Evolutionary conservation across 1,140 invertebrate genomes (phyloP).

Genomic region (Linepithema humile): DNA sequence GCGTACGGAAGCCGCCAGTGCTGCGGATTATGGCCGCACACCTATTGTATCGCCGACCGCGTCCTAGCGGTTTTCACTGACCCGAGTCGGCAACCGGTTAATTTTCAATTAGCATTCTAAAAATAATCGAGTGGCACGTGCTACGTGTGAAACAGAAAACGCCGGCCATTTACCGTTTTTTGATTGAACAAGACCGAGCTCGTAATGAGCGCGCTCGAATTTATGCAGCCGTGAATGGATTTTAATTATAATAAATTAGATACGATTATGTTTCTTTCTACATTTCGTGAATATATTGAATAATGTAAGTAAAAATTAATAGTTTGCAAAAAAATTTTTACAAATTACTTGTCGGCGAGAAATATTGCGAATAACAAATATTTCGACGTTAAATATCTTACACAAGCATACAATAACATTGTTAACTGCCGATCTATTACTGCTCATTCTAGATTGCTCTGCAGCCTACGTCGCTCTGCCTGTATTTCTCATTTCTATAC

Average conservation of each 20-base stretch:
- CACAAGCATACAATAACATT: constrained; percentile 17
- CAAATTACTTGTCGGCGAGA: not conserved
- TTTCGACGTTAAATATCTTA: constrained; percentile 8
- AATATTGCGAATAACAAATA: not conserved
- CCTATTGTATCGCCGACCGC: constrained; percentile 61
- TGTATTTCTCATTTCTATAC: not conserved
- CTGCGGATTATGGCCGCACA: constrained; percentile 58
- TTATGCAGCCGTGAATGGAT: not conserved
- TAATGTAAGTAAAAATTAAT: not conserved
- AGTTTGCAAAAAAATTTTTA: not conserved
- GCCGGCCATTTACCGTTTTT: not conserved
- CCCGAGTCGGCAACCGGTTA: constrained; percentile 45
- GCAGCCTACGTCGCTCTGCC: not conserved
- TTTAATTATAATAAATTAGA: not conserved
- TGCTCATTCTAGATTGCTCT: constrained; percentile 8
- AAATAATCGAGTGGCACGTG: constrained; percentile 21
- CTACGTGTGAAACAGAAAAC: not conserved
- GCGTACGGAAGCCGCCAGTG: constrained; percentile 61
- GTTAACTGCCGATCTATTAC: constrained; percentile 13
- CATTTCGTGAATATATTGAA: not conserved
- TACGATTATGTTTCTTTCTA: not conserved
- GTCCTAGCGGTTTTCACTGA: constrained; percentile 6
- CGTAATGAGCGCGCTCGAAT: constrained; percentile 37
- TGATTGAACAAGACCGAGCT: not conserved
- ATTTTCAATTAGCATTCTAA: constrained; percentile 68